These are phyloP conservation scores for Sus scrofa DNA, from an alignment of 2,113 vertebrate species.

Conservation along the genomic window DNA sequence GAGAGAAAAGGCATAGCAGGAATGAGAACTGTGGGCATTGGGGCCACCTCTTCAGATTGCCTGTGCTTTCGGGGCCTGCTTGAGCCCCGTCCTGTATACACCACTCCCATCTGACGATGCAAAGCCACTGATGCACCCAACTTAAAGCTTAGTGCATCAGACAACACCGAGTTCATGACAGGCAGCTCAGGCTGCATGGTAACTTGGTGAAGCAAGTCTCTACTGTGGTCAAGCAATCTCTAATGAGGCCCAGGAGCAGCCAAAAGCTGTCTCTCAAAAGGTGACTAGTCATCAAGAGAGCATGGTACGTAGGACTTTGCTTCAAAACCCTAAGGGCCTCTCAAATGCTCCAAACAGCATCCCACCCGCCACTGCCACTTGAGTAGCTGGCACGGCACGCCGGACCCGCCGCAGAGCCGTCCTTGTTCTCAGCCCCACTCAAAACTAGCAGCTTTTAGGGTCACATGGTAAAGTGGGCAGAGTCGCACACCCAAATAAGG, in stretches of 20 bases:
- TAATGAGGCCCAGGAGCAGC: not conserved
- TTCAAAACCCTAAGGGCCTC: not conserved
- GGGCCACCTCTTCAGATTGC: not conserved
- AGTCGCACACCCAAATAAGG: not conserved
- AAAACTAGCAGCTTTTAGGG: not conserved
- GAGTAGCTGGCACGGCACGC: not conserved
- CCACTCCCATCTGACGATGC: not conserved
- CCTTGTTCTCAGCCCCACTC: not conserved
- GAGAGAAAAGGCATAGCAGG: not conserved
- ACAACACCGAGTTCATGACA: not conserved
- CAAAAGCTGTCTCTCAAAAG: constrained; percentile 19
- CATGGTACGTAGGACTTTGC: not conserved
- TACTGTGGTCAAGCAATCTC: not conserved
- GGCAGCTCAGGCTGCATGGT: not conserved
- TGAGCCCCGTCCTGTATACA: not conserved
- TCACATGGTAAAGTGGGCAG: not conserved
- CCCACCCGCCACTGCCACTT: not conserved
- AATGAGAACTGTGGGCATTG: not conserved
- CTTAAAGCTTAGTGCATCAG: not conserved
- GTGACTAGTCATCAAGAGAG: not conserved
- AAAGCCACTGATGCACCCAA: not conserved
- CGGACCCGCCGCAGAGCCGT: not conserved
- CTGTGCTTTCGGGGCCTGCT: not conserved
- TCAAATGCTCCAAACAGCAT: not conserved
- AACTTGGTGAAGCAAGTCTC: not conserved